Evolutionary conservation across 53 echinoderm and acorn worm genomes (phyloP).

Genomic region (Zoroaster sp.): DNA sequence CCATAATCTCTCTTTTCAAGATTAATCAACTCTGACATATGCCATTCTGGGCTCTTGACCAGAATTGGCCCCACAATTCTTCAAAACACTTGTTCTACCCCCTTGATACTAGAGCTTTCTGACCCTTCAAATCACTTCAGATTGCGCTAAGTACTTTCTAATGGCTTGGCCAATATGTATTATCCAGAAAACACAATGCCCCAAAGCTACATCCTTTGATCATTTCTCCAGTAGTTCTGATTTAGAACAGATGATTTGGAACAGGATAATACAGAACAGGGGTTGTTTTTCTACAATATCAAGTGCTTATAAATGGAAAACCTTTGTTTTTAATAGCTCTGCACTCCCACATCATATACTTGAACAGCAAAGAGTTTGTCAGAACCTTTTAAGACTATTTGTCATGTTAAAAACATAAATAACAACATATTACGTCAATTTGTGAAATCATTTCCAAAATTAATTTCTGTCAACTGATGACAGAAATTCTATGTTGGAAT

Average conservation of each 20-base stretch:
- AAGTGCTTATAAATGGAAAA: too few relatives aligned
- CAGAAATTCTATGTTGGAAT: too few relatives aligned
- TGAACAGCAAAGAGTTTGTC: too few relatives aligned
- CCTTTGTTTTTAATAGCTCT: too few relatives aligned
- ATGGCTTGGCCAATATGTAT: slow-evolving; percentile 55
- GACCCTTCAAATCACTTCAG: slow-evolving; percentile 6
- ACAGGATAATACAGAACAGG: background rate
- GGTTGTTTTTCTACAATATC: background rate
- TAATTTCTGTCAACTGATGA: too few relatives aligned
- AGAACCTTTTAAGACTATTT: too few relatives aligned
- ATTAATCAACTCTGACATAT: slow-evolving; percentile 37
- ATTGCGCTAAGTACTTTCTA: slow-evolving; percentile 33
- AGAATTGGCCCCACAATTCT: slow-evolving; percentile 5
- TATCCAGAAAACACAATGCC: slow-evolving; percentile 34
- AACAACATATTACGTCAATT: too few relatives aligned
- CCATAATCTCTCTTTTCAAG: background rate
- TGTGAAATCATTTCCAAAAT: too few relatives aligned
- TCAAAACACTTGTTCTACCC: slow-evolving; percentile 35
- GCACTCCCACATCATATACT: too few relatives aligned
- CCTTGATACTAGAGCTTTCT: slow-evolving; percentile 12
- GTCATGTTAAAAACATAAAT: too few relatives aligned
- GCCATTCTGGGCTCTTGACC: background rate
- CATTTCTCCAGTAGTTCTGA: background rate
- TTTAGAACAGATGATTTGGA: background rate
- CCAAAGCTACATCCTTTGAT: background rate